Evolutionary conservation across 2,113 vertebrate species (phyloP), one percentile per base, ranked within the genome.

Genomic region (Rafetus swinhoei): DNA sequence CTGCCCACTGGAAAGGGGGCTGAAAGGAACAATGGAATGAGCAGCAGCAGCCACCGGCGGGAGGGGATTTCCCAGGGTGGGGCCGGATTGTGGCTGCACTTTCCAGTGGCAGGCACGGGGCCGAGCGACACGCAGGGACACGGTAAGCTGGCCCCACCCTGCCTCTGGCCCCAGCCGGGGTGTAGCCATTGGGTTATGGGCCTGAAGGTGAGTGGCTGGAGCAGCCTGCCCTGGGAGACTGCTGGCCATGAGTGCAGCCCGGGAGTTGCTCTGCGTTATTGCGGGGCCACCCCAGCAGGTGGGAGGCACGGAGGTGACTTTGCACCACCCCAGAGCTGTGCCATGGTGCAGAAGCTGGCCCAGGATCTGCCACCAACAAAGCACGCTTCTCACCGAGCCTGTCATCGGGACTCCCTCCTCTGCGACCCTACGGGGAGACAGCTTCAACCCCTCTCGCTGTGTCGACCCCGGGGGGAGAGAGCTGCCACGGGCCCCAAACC

Each of bases 401-500:
- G 14, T 6, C 32, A n/a, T 18, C 65, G n/a, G 32, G 18, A 32
- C 84, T 69, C 32, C 89, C 89, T 95, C 95, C 88, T 94, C 90
- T 22, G 21, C 57, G 18, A 39, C 72, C 83, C 60, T 96, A 91
- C 25, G 94, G 92, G 93, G 94, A 96, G 89, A 95, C 89, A 96
- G 94, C 89, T 85, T 74, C 84, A 79, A 74, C 83, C 81, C 82
- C 87, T 85, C 94, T 89, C 89, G 92, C 93, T 69, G 83, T 88
- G 89, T 84, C 55, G 59, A 81, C 90, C 89, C 5, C 1, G 29
- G 53, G 84, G 74, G 22, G 53, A 35, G 85, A 45, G 85, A 86
- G 88, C 76, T 45, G 80, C 84, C 87, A 52, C 32, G 25, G 5
- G 13, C 1, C 1, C 3, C 2, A 55, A 21, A 81, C 29, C 65